Conservation (phyloP, 2,888 invertebrate genomes). For the Zygogramma bicolorata region DNA sequence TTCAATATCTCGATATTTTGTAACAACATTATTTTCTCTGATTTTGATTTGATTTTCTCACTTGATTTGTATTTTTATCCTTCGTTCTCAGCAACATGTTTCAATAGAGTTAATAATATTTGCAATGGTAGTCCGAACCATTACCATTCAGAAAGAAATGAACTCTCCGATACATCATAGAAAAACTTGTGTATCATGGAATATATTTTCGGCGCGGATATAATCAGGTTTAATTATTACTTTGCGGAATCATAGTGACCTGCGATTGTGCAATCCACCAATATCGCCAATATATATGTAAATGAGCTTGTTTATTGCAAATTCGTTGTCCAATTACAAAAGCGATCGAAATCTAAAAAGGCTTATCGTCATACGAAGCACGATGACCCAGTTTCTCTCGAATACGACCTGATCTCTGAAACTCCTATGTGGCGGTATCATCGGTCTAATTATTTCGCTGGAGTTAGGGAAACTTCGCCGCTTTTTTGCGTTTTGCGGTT, state of each 20-base stretch:
- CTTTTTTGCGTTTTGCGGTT: neutral
- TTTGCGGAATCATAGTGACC: neutral
- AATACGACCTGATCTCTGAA: neutral
- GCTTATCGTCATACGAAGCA: neutral
- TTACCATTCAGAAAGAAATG: too few relatives aligned
- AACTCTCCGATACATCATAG: too few relatives aligned
- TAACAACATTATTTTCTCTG: too few relatives aligned
- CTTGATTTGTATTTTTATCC: too few relatives aligned
- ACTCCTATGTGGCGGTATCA: neutral
- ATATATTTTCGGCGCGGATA: neutral
- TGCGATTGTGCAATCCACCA: neutral
- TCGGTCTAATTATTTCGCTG: neutral
- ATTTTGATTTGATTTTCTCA: too few relatives aligned
- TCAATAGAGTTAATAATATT: too few relatives aligned
- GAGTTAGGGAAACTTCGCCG: neutral
- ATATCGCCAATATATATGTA: constrained; percentile 4
- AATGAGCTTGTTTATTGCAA: constrained; percentile 1
- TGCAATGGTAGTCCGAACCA: too few relatives aligned
- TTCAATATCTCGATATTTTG: too few relatives aligned
- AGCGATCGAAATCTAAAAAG: constrained; percentile 2
- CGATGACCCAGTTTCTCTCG: neutral
- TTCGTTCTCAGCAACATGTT: too few relatives aligned
- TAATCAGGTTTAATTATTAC: neutral
- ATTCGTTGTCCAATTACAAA: constrained; percentile 3
- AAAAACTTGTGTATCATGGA: too few relatives aligned